Percentiles rank a stretch among this genome's conserved stretches.
These are phyloP conservation scores for Tetrax tetrax DNA, from an alignment of 2,113 vertebrate species.

Conservation along the genomic window DNA sequence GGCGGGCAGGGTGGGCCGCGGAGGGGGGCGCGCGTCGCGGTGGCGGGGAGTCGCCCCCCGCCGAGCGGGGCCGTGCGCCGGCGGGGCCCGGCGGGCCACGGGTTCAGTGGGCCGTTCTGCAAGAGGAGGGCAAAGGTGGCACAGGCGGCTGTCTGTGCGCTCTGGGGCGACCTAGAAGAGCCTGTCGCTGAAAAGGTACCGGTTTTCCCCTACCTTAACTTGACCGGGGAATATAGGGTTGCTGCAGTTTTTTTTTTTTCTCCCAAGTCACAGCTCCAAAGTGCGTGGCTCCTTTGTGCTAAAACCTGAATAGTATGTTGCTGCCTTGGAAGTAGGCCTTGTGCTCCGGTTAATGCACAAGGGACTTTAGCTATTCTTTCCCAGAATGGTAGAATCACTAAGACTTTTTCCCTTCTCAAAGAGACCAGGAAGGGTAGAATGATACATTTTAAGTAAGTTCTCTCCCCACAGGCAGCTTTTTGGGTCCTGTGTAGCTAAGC, in stretches of 20 bases:
- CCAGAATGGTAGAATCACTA: accelerated
- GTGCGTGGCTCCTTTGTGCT: accelerated
- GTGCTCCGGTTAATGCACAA: accelerated
- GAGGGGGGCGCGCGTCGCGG: too few relatives aligned
- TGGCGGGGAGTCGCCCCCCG: too few relatives aligned
- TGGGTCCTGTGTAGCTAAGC: not conserved
- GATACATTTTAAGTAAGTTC: not conserved
- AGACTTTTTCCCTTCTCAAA: not conserved
- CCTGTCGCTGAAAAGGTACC: accelerated
- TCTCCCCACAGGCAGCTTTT: not conserved
- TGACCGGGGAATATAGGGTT: accelerated
- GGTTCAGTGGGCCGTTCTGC: accelerated
- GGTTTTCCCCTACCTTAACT: accelerated
- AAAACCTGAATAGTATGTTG: accelerated
- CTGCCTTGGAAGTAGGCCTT: accelerated
- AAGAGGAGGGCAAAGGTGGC: not conserved
- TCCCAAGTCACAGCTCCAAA: accelerated
- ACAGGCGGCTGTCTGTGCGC: accelerated
- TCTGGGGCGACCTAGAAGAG: accelerated
- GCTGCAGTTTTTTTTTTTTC: accelerated
- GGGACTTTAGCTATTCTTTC: accelerated
- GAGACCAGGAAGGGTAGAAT: not conserved
- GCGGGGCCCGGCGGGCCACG: accelerated
- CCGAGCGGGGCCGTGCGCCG: not conserved
- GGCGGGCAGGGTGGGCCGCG: too few relatives aligned